phyloP scores from a whole-genome alignment of 2,797 vertebrate species.

The Selene dorsalis region DNA sequence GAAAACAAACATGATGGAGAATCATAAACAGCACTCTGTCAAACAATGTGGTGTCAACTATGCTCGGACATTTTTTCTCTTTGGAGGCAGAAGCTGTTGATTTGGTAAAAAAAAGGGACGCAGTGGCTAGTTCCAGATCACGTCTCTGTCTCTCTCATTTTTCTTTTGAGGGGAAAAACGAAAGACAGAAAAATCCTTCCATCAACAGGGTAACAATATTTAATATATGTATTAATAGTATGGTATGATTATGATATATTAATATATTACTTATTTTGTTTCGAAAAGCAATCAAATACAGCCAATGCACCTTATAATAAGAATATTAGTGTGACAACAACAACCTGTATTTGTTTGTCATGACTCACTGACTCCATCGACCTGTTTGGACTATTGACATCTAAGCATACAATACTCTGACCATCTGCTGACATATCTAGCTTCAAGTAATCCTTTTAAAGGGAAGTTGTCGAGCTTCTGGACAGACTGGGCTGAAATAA shows the following conservation, averaged over 20 bases:
- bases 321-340: neutral
- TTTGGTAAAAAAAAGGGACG: constrained; percentile 24
- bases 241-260: too few relatives aligned
- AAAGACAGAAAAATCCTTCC: neutral
- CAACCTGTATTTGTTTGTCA: neutral
- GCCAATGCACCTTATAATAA: neutral
- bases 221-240: too few relatives aligned
- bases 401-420: constrained; percentile 28
- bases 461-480: constrained; percentile 9
- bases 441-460: constrained; percentile 23
- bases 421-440: constrained; percentile 31
- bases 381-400: constrained; percentile 16
- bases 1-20: constrained; percentile 66
- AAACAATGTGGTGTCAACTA: constrained; percentile 44
- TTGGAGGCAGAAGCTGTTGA: constrained; percentile 41
- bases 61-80: constrained; percentile 33
- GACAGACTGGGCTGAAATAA: constrained; percentile 25
- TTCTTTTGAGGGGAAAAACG: constrained; percentile 7
- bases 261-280: neutral
- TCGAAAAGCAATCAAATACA: neutral
- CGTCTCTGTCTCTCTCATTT: constrained; percentile 4
- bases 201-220: neutral
- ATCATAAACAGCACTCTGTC: constrained; percentile 60
- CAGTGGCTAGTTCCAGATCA: constrained; percentile 32
- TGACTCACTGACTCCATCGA: neutral